These are phyloP conservation scores for Drosophila hamatofila DNA, from an alignment of 2,888 invertebrate genomes.

Conservation along the genomic window DNA sequence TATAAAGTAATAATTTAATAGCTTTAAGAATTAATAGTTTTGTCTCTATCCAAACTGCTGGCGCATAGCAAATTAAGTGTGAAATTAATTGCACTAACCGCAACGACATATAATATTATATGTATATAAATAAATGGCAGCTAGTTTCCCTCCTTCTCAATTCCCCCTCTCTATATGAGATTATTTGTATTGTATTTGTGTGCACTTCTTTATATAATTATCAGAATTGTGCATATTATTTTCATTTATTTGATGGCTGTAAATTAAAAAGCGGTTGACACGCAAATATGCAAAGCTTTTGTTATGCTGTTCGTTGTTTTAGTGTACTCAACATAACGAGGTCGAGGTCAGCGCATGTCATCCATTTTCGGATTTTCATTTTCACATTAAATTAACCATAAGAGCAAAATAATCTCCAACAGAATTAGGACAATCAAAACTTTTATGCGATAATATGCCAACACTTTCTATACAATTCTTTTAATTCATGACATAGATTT, in stretches of 20 bases:
- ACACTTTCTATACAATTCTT: neutral
- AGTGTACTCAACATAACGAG: neutral
- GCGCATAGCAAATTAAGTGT: slow-evolving; percentile 37
- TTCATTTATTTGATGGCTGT: slow-evolving; percentile 19
- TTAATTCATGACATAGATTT: neutral
- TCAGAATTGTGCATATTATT: neutral
- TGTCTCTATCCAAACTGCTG: slow-evolving; percentile 2
- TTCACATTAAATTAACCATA: neutral
- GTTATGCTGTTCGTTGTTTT: neutral
- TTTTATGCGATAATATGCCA: neutral
- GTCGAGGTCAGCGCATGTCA: neutral
- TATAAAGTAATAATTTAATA: slow-evolving; percentile 9
- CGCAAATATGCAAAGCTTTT: neutral
- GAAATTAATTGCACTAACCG: slow-evolving; percentile 35
- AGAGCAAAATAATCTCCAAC: neutral
- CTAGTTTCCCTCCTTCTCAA: neutral
- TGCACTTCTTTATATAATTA: slow-evolving; percentile 2
- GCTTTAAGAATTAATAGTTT: slow-evolving; percentile 31
- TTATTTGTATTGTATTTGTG: too few species aligned
- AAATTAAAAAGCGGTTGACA: slow-evolving; percentile 12
- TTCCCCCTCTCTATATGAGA: neutral
- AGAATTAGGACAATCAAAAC: neutral
- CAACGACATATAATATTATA: slow-evolving; percentile 1
- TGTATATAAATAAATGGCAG: slow-evolving; percentile 1
- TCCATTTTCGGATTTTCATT: neutral